Base-by-base conservation (phyloP, 2,113 vertebrate genomes). In the Neogobius melanostomus region DNA sequence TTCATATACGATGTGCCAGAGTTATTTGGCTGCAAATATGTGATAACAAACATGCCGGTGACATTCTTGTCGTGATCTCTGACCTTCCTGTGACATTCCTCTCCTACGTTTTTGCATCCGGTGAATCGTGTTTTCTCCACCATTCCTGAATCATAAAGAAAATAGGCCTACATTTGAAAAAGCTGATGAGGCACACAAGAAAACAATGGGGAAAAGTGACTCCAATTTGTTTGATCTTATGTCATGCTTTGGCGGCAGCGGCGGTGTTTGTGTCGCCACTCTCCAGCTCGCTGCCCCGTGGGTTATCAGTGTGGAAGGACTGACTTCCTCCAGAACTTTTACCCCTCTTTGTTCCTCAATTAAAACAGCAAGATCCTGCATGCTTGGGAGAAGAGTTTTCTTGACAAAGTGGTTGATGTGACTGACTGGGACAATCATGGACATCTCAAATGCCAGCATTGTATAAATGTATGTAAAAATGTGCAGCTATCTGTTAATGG, bases 11-110 rank as follows among this genome's bases (percentile, higher is more conserved):
- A 28, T 56, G 17, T 21, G 17, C 42, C 15, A 14, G 3, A 42
- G 60, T 12, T 59, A 16, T 71, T 46, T 42, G 4, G 63, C 50
- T 70, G 60, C 74, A 75, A 77, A 71, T 73, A 62, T 79, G 74
- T 42, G 73, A 84, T 73, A 82, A 73, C 81, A 77, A 81, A 81
- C 61, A 79, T 71, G 10, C 71, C 59, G 56, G 1, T 68, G 83
- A 62, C 79, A 86, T 91, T 89, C 80, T 64, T 89, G 62, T 14
- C 4, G 21, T 43, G 79, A 77, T 82, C 71, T 80, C 56, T 88
- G 80, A 80, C 85, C 83, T 85, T 73, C 71, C 69, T 52, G 15
- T 75, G 66, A 66, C 66, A 69, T 77, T 78, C 80, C 56, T 70
- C 15, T 70, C 65, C 76, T 84, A 74, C 79, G 84, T 84, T 82